Percentiles rank a stretch among this genome's conserved stretches.
Evolutionary conservation across 2,113 vertebrate species (phyloP).

Genomic region (Balaeniceps rex): DNA sequence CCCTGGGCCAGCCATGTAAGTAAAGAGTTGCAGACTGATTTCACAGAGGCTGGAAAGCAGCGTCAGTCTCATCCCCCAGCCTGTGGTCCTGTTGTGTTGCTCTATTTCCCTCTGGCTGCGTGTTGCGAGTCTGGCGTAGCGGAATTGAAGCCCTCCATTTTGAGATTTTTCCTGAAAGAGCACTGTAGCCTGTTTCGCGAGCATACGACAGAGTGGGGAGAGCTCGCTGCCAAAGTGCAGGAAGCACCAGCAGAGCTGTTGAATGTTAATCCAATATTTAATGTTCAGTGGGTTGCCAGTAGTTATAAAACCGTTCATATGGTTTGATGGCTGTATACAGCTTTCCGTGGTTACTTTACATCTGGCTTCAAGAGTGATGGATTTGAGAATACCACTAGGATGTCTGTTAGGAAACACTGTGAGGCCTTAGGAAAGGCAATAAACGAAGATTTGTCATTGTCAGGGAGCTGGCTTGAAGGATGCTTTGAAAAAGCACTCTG

Average conservation of each 20-base stretch:
- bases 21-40: neutral
- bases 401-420: neutral
- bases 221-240: conserved; percentile 10
- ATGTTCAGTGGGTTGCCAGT: conserved; percentile 26
- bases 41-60: neutral
- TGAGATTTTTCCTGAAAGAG: neutral
- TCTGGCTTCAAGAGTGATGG: neutral
- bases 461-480: conserved; percentile 12
- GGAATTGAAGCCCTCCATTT: neutral
- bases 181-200: rapidly evolving
- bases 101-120: neutral
- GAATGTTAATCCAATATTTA: conserved; percentile 50
- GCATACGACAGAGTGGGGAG: neutral
- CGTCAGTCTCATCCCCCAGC: neutral
- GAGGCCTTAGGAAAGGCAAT: neutral
- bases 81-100: neutral
- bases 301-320: neutral
- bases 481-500: neutral
- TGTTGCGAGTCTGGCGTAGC: neutral
- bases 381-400: neutral
- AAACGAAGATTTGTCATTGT: conserved; percentile 7
- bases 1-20: neutral
- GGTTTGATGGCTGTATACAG: conserved; percentile 14
- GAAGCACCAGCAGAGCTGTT: conserved; percentile 46
- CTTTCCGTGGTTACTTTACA: conserved; percentile 28